Evolutionary conservation across 2,888 invertebrate species (phyloP).

Genomic region (Nomada lathburiana): DNA sequence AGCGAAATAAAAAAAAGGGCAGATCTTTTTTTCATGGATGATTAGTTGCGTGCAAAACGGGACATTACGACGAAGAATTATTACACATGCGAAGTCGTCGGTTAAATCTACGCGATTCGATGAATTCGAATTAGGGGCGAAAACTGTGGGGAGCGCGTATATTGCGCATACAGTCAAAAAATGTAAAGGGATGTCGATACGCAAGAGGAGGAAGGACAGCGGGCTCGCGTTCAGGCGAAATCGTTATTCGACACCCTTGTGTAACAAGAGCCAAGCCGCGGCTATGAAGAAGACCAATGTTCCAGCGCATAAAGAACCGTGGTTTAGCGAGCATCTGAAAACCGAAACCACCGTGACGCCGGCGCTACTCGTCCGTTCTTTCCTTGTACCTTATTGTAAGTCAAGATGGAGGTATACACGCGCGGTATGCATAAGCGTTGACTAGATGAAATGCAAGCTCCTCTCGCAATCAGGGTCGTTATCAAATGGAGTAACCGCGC

Average conservation of each 20-base stretch:
- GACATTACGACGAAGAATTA: too few species aligned
- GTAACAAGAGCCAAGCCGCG: conserved; percentile 74
- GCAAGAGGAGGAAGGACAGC: conserved; percentile 25
- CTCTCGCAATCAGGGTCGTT: too few species aligned
- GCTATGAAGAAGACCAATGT: conserved; percentile 54
- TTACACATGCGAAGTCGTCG: too few species aligned
- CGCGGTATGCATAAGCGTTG: too few species aligned
- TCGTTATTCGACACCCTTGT: conserved; percentile 79
- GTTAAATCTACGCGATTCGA: neutral
- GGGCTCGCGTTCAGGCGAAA: conserved; percentile 38
- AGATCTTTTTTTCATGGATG: too few species aligned
- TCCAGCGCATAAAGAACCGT: conserved; percentile 50
- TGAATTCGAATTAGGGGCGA: conserved; percentile 24
- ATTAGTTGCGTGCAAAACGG: too few species aligned
- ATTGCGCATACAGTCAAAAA: neutral
- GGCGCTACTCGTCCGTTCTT: conserved; percentile 53
- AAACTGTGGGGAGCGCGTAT: neutral
- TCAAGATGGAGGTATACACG: neutral
- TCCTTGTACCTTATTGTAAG: neutral
- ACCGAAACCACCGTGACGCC: conserved; percentile 62
- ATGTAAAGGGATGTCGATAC: neutral
- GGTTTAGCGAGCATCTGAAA: conserved; percentile 55
- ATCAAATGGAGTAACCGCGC: too few species aligned
- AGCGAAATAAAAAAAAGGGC: too few species aligned
- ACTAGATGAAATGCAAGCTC: too few species aligned